Evolutionary conservation across 1,140 invertebrate genomes (phyloP).

Genomic region (Drosophila busckii): DNA sequence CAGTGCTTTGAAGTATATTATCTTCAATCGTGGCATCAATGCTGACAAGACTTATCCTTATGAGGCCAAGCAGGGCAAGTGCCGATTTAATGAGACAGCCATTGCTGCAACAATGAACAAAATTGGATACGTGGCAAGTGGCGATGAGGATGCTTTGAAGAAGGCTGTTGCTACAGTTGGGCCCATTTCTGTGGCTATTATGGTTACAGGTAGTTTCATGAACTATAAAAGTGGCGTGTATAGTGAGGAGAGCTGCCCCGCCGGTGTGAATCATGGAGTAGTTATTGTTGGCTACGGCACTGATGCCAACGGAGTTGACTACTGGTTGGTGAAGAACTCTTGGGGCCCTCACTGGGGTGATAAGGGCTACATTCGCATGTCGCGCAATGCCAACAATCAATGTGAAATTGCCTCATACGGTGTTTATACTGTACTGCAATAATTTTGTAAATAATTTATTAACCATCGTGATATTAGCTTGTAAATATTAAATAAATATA

Average conservation of each 20-base stretch:
- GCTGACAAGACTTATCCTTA: slow-evolving; percentile 87
- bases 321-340: slow-evolving; percentile 85
- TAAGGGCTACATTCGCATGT: slow-evolving; percentile 82
- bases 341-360: slow-evolving; percentile 81
- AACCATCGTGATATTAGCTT: too few species aligned
- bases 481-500: too few species aligned
- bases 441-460: too few species aligned
- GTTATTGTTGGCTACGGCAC: slow-evolving; percentile 88
- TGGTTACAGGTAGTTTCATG: neutral
- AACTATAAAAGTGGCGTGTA: slow-evolving; percentile 7
- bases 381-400: slow-evolving; percentile 78
- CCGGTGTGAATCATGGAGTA: slow-evolving; percentile 81
- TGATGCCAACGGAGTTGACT: slow-evolving; percentile 79
- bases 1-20: slow-evolving; percentile 88
- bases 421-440: neutral
- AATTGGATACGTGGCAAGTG: slow-evolving; percentile 82
- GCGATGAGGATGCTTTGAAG: slow-evolving; percentile 84
- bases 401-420: slow-evolving; percentile 11
- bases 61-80: slow-evolving; percentile 82
- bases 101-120: slow-evolving; percentile 10
- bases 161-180: slow-evolving; percentile 87
- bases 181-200: slow-evolving; percentile 81
- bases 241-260: slow-evolving; percentile 26
- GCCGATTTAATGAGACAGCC: slow-evolving; percentile 2
- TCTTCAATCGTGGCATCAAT: slow-evolving; percentile 86